phyloP scores from a whole-genome alignment of 2,888 invertebrate genomes.

The Rhingia campestris region DNA sequence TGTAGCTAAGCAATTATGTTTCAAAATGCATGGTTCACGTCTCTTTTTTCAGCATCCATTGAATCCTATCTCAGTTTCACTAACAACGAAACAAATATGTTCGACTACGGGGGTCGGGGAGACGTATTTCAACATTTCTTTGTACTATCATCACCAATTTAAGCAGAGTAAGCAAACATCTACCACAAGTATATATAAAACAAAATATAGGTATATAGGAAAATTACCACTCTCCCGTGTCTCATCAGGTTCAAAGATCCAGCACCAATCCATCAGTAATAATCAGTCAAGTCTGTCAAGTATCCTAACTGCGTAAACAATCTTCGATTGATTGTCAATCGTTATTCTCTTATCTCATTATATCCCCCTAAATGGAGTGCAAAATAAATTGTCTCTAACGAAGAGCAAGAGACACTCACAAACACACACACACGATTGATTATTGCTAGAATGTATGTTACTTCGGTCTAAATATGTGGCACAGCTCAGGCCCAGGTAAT shows the following conservation, averaged over 20 bases:
- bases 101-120: no score
- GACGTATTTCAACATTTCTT: no score
- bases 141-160: no score
- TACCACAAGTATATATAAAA: no score
- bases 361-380: slow-evolving; percentile 19
- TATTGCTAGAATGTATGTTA: no score
- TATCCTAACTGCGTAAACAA: slow-evolving; percentile 35
- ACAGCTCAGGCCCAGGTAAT: neutral
- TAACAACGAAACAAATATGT: no score
- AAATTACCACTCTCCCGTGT: neutral
- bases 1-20: no score
- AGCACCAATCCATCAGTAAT: neutral
- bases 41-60: no score
- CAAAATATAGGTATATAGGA: no score
- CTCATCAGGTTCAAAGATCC: neutral
- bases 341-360: slow-evolving; percentile 2
- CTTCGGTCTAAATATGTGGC: neutral
- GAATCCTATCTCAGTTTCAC: no score
- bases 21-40: no score
- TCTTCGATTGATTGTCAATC: slow-evolving; percentile 60
- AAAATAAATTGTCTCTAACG: slow-evolving; percentile 36
- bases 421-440: slow-evolving; percentile 9
- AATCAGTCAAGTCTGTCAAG: neutral
- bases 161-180: no score
- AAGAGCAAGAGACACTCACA: slow-evolving; percentile 2